phyloP scores from a whole-genome alignment of 64 coral and sea anemone genomes.

The Anthopleura sola region DNA sequence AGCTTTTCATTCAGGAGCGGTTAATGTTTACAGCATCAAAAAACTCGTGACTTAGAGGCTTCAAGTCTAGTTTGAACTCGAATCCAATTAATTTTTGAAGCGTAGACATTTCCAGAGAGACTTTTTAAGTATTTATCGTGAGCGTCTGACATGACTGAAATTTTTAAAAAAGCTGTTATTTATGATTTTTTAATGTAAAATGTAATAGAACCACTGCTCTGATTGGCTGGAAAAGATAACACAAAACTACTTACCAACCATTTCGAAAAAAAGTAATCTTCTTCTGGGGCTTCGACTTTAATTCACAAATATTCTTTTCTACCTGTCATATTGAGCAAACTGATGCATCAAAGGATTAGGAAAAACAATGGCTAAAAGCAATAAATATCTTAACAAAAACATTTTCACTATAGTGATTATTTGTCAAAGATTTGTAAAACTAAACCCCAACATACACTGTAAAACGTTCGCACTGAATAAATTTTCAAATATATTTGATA shows the following conservation, averaged over 20 bases:
- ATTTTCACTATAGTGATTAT: not conserved
- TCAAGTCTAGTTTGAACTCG: not conserved
- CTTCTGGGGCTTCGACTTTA: no score
- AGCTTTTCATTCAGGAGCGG: slow-evolving; percentile 71
- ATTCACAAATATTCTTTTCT: no score
- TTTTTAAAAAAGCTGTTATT: no score
- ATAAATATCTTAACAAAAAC: not conserved
- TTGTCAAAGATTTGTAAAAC: not conserved
- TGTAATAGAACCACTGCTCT: no score
- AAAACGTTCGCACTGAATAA: not conserved
- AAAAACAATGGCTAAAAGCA: not conserved
- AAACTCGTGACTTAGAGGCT: not conserved
- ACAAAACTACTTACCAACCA: no score
- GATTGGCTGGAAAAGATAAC: no score
- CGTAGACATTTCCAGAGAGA: not conserved
- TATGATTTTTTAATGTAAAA: no score
- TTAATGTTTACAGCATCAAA: slow-evolving; percentile 41
- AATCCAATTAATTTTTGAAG: not conserved
- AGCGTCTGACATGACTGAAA: not conserved
- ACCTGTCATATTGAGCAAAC: no score
- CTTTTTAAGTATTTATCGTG: not conserved
- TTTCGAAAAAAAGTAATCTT: no score
- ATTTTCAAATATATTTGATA: no score
- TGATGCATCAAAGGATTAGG: not conserved
- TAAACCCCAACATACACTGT: not conserved